A percentile compares a stretch with the other conserved stretches of the same genome.
Conservation (phyloP, 2,113 vertebrate species). For the Ancistrus triradiatus region DNA sequence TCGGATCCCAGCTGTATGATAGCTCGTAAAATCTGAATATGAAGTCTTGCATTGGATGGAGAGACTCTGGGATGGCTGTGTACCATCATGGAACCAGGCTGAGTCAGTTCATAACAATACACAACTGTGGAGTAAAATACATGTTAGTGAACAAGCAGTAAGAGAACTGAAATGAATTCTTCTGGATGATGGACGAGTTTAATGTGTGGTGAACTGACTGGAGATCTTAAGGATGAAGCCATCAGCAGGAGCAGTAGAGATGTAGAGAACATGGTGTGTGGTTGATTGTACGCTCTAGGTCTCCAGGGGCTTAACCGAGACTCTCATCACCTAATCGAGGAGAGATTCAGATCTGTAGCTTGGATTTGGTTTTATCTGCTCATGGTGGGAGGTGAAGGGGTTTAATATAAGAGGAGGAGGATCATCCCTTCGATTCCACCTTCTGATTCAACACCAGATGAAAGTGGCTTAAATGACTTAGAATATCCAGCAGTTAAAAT, state of each 20-base stretch:
- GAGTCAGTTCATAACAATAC: conserved; percentile 1
- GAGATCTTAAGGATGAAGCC: conserved; percentile 6
- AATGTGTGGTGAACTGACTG: neutral
- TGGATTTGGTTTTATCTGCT: no score
- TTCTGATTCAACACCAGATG: neutral
- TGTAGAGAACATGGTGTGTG: conserved; percentile 19
- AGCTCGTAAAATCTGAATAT: conserved; percentile 11
- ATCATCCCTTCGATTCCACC: neutral
- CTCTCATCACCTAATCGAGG: neutral
- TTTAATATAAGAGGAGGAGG: neutral
- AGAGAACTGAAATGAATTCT: neutral
- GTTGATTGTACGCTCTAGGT: neutral
- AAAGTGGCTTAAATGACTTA: no score
- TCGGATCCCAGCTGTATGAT: neutral
- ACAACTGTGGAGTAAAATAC: conserved; percentile 8
- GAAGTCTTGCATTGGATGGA: conserved; percentile 12
- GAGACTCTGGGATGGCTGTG: neutral
- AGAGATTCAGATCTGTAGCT: neutral
- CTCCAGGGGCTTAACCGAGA: neutral
- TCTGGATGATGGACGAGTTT: neutral
- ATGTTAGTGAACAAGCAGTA: neutral
- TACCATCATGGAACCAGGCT: neutral
- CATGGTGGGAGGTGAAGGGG: neutral
- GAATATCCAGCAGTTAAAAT: no score
- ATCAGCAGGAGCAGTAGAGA: conserved; percentile 14